These are phyloP conservation scores for Nylanderia fulva DNA, from an alignment of 1,140 invertebrate genomes.

Conservation along the genomic window DNA sequence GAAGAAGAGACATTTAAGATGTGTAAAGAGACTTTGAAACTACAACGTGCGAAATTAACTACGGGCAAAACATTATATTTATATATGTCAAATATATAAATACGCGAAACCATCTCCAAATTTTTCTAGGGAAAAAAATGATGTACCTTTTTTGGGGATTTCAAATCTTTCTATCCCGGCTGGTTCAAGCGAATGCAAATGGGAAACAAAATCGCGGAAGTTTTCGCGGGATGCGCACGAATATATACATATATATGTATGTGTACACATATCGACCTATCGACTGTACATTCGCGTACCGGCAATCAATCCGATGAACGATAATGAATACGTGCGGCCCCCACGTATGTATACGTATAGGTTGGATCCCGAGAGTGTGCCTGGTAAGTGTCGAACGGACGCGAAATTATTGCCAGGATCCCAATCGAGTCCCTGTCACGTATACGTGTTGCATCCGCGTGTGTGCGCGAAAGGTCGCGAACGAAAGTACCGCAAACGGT, in stretches of 20 bases:
- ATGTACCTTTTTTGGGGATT: too few relatives aligned
- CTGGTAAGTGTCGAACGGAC: conserved; percentile 25
- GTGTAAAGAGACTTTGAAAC: too few relatives aligned
- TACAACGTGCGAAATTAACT: background rate
- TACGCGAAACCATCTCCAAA: background rate
- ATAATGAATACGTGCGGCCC: conserved; percentile 57
- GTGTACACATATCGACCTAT: background rate
- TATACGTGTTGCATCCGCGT: conserved; percentile 43
- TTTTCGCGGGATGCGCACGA: conserved; percentile 20
- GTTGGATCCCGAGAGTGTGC: background rate
- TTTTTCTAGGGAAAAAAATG: background rate
- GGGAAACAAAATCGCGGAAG: conserved; percentile 17
- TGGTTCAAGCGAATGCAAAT: background rate
- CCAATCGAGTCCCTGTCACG: conserved; percentile 60
- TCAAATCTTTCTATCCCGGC: background rate
- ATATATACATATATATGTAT: background rate
- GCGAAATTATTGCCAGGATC: conserved; percentile 66
- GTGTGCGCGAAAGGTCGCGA: conserved; percentile 60
- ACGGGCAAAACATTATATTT: background rate
- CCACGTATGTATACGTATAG: conserved; percentile 21
- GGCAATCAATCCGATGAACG: conserved; percentile 61
- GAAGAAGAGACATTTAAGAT: background rate
- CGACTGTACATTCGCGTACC: conserved; percentile 26
- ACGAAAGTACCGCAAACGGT: conserved; percentile 63
- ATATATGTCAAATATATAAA: background rate